Evolutionary conservation across 64 coral and sea anemone species (phyloP), one percentile per base, ranked within the genome.

Genomic region (Hydrozoanthus tunicans): DNA sequence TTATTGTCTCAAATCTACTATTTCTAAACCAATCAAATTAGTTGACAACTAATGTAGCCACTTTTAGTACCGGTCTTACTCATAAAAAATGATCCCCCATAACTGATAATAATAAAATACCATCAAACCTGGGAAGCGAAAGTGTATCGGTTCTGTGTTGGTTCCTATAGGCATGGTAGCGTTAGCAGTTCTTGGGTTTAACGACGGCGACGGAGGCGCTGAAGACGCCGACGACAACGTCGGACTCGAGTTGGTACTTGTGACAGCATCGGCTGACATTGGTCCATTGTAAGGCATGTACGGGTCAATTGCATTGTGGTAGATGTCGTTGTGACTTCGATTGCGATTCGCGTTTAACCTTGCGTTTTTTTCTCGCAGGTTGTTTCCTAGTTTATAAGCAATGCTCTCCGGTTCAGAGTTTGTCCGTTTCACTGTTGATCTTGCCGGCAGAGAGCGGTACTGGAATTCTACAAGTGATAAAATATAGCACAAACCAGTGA

Each of bases 401-500:
- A 88, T 88, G 84, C 70, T 59, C 17, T 88, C 84, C 74, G 84
- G 84, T 5, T 88, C 84, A 1, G 84, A 88, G 25, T 75, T 88
- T 14, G 84, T 88, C 58, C 84, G 68, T 56, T 88, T 88, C 10
- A 88, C 84, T 14, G 84, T 75, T 13, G 67, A 10, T 58, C 70
- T 70, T 75, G 68, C 43, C 10, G 84, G 84, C 9, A 88, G 66
- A 59, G 84, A 88, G 11, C 84, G 84, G 55, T 88, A 88, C 57
- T 73, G 67, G 7, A 88, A 88, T 14, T 56, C 84, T 88, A 73
- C 25, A 62, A 86, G 74, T 5, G 9, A 73, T 3, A 58, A 51
- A 26, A 73, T 43, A 12, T n/a, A 17, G 51, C 9, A 76, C 60
- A 65, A 15, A 51, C 26, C 8, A 76, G 2, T 76, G 10, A 52